A percentile compares a stretch with the other conserved stretches of the same genome.
phyloP scores from a whole-genome alignment of 2,113 vertebrate species.

The Circaetus gallicus region DNA sequence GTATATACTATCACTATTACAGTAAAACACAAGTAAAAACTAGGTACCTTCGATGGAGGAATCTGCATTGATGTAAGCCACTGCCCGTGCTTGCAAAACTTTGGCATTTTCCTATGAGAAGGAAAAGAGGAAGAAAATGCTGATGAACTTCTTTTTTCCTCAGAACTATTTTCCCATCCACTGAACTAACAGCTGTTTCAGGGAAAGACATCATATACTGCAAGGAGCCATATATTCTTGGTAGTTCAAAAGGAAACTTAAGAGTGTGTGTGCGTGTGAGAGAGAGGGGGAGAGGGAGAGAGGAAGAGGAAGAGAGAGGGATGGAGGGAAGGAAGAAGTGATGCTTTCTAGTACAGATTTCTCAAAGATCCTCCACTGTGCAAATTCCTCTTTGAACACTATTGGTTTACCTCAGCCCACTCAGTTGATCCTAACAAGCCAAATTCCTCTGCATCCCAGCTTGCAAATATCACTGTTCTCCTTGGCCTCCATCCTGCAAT shows the following conservation, averaged over 20 bases:
- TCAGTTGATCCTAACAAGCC: conserved; percentile 93
- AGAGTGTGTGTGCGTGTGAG: background rate
- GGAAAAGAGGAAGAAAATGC: background rate
- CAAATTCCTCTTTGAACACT: background rate
- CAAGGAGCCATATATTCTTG: background rate
- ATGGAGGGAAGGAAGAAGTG: background rate
- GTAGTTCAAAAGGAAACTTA: background rate
- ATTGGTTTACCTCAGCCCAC: conserved; percentile 90
- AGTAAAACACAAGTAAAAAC: background rate
- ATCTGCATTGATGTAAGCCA: conserved; percentile 96
- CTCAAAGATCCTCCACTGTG: background rate
- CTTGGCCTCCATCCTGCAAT: conserved; percentile 88
- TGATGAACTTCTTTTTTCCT: background rate
- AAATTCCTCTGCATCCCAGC: conserved; percentile 98
- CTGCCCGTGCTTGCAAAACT: conserved; percentile 86
- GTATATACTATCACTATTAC: background rate
- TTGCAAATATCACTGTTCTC: conserved; percentile 92
- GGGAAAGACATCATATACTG: background rate
- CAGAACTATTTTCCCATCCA: background rate
- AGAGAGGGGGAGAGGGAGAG: background rate
- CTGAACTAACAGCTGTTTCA: background rate
- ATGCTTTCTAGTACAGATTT: background rate
- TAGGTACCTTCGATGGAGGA: conserved; percentile 88
- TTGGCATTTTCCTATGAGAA: conserved; percentile 85
- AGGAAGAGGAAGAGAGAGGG: background rate